phyloP scores from a whole-genome alignment of 1,140 invertebrate genomes.

The Apis dorsata region DNA sequence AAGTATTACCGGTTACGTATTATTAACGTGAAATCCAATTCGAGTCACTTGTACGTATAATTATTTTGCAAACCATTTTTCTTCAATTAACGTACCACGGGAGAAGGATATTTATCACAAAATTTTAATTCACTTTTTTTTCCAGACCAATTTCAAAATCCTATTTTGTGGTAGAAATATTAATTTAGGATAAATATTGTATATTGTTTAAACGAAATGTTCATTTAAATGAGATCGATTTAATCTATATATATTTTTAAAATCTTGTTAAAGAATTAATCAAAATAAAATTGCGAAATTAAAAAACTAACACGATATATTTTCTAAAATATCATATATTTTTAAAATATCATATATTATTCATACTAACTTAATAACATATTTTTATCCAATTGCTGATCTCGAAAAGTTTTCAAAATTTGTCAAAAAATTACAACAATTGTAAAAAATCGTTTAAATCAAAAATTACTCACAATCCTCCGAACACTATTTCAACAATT shows the following conservation, averaged over 20 bases:
- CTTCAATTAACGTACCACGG: neutral
- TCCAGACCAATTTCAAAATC: neutral
- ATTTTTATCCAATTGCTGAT: too few species aligned
- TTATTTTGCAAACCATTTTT: conserved; percentile 7
- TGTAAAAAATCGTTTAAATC: too few species aligned
- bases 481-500: neutral
- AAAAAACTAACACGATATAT: too few species aligned
- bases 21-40: neutral
- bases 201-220: neutral
- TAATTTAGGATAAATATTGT: neutral
- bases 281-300: too few species aligned
- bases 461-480: too few species aligned
- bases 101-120: neutral
- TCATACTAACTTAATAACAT: too few species aligned
- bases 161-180: neutral
- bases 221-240: too few species aligned
- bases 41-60: neutral
- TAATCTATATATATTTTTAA: neutral
- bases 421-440: too few species aligned
- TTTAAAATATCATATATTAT: too few species aligned
- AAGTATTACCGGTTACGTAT: neutral
- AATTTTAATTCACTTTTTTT: neutral
- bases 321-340: too few species aligned
- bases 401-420: too few species aligned
- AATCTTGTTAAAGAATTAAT: too few species aligned